Conservation (phyloP, 2,888 invertebrate species). For the Cabera pusaria region DNA sequence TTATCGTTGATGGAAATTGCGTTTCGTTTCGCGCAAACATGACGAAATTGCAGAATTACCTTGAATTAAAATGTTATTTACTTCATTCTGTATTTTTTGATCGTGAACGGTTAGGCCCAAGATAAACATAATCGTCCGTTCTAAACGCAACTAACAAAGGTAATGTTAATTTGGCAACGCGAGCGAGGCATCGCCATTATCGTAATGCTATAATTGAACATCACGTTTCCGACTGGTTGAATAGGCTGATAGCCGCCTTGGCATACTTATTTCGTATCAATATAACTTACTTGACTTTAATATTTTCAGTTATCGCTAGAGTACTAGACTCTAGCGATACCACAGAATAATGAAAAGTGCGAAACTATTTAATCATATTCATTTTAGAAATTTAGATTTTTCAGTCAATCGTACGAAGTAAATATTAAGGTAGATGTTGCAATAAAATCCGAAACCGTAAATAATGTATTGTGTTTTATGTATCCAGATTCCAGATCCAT, state of each 20-base stretch:
- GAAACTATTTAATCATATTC: no score
- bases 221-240: conserved; percentile 68
- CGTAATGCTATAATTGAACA: conserved; percentile 65
- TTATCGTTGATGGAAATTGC: conserved; percentile 20
- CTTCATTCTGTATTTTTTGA: background rate
- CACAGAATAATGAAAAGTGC: no score
- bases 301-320: conserved; percentile 2
- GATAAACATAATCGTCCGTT: no score
- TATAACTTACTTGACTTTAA: conserved; percentile 44
- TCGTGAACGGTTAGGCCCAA: no score
- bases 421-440: no score
- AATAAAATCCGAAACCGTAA: no score
- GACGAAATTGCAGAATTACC: background rate
- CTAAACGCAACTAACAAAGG: conserved; percentile 11
- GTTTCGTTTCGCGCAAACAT: conserved; percentile 7
- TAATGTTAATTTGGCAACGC: conserved; percentile 49
- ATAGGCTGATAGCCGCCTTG: conserved; percentile 64
- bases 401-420: no score
- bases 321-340: no score
- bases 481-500: no score
- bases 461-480: no score
- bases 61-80: background rate
- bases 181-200: conserved; percentile 46
- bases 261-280: conserved; percentile 67
- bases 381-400: no score